Percentiles rank a stretch among this genome's conserved stretches.
These are phyloP conservation scores for Anabacerthia variegaticeps DNA, from an alignment of 2,797 vertebrate species.

Conservation along the genomic window DNA sequence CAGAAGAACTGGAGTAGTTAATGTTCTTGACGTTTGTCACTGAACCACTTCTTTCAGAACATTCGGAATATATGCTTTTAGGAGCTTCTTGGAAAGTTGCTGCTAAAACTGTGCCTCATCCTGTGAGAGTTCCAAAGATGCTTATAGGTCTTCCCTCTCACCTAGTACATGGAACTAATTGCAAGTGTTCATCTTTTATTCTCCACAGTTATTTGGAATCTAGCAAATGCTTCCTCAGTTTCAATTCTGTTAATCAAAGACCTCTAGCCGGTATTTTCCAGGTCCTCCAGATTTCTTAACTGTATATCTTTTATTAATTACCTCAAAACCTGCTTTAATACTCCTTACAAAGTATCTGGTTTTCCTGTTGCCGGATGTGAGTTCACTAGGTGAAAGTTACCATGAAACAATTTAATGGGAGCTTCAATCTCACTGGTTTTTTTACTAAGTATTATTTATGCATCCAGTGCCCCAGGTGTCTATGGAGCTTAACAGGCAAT, in stretches of 20 bases:
- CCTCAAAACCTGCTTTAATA: background rate
- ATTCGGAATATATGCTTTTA: background rate
- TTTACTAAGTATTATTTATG: conserved; percentile 57
- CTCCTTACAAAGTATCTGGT: background rate
- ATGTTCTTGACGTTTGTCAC: background rate
- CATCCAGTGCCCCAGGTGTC: conserved; percentile 43
- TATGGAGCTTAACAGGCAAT: conserved; percentile 34
- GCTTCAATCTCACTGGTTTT: background rate
- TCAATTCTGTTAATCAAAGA: background rate
- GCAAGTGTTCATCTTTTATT: background rate
- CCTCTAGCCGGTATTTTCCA: background rate
- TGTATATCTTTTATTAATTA: background rate
- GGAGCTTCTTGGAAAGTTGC: background rate
- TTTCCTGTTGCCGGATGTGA: conserved; percentile 39
- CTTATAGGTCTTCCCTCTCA: background rate
- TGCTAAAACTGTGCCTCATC: background rate
- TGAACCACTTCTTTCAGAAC: background rate
- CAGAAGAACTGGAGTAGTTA: background rate
- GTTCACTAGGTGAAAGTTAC: conserved; percentile 38
- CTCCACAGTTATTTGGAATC: background rate
- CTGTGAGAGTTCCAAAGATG: background rate
- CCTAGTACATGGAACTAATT: background rate
- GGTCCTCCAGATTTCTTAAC: background rate
- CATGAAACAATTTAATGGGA: conserved; percentile 43
- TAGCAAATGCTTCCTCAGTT: background rate